Evolutionary conservation across 2,113 vertebrate species (phyloP).

Genomic region (Trachemys scripta): DNA sequence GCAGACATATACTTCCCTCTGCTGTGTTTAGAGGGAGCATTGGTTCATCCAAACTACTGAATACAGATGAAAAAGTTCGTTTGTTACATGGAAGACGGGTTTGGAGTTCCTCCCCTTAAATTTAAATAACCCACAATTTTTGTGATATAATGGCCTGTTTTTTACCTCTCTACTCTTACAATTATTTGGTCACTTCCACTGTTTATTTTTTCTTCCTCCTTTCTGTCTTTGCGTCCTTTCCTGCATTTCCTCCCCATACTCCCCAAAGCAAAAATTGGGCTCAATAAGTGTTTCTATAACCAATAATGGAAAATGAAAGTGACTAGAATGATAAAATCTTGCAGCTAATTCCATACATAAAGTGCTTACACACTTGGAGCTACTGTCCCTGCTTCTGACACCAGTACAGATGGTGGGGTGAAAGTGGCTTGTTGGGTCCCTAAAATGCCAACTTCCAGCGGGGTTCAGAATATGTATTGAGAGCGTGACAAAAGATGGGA

Average conservation of each 20-base stretch:
- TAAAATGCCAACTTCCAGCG: not conserved
- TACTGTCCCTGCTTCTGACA: not conserved
- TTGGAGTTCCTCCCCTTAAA: constrained; percentile 56
- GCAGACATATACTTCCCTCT: not conserved
- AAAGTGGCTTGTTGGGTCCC: not conserved
- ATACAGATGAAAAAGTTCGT: constrained; percentile 7
- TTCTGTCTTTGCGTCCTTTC: not conserved
- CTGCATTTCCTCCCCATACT: not conserved
- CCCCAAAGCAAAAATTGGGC: not conserved
- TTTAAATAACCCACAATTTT: constrained; percentile 36
- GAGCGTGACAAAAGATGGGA: not conserved
- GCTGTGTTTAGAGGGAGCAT: constrained; percentile 16
- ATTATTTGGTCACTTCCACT: not conserved
- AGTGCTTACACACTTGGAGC: not conserved
- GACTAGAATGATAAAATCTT: not conserved
- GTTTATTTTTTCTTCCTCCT: constrained; percentile 35
- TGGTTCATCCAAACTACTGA: constrained; percentile 45
- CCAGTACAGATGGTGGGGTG: not conserved
- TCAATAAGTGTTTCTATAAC: constrained; percentile 4
- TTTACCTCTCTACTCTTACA: constrained; percentile 7
- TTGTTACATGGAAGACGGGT: not conserved
- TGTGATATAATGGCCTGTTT: constrained; percentile 4
- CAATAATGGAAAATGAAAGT: not conserved
- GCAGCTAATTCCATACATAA: not conserved
- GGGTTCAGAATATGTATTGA: not conserved